phyloP scores from a whole-genome alignment of 37 sponge, comb jelly and placozoan genomes.

The Spongilla lacustris region DNA sequence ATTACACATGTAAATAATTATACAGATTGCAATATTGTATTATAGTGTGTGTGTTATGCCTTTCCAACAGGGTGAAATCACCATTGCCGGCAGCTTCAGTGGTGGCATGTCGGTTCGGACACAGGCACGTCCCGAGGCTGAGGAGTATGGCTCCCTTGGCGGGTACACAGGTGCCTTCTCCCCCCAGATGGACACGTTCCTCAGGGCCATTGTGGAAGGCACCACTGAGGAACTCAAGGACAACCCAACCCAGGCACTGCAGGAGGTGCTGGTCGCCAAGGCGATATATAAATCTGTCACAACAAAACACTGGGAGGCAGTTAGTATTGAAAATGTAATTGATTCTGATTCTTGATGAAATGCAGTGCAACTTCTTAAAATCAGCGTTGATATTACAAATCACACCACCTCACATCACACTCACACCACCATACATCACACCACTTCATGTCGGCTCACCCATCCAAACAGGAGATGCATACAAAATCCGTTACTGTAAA shows the following conservation, averaged over 20 bases:
- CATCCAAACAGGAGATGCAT: too few species aligned
- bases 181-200: constrained; percentile 43
- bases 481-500: too few species aligned
- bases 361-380: too few species aligned
- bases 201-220: constrained; percentile 12
- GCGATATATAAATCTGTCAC: constrained; percentile 36
- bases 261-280: constrained; percentile 33
- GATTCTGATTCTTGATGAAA: too few species aligned
- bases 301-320: constrained; percentile 32
- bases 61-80: constrained; percentile 61
- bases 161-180: constrained; percentile 53
- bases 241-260: constrained; percentile 21
- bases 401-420: too few species aligned
- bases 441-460: too few species aligned
- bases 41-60: background rate
- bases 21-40: too few species aligned
- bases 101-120: constrained; percentile 41
- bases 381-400: too few species aligned
- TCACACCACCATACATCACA: too few species aligned
- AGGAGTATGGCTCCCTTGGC: constrained; percentile 8
- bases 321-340: constrained; percentile 2
- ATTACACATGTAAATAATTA: too few species aligned
- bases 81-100: constrained; percentile 50
- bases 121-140: background rate
- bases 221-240: background rate